phyloP scores from a whole-genome alignment of 2,797 vertebrate species.

The Acropternis orthonyx region DNA sequence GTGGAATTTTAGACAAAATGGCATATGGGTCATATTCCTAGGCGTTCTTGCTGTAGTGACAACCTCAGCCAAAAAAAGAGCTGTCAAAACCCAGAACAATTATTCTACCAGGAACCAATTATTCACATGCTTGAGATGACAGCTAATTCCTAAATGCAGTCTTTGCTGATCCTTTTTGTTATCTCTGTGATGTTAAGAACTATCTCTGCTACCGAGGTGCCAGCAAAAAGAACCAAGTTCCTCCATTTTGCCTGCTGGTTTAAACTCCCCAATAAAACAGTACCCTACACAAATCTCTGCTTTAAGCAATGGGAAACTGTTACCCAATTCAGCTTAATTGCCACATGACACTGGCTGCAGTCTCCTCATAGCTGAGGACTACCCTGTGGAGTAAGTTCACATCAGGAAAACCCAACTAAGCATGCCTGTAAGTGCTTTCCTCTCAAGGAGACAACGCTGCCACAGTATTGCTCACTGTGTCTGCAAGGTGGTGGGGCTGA shows the following conservation, averaged over 20 bases:
- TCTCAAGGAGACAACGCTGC: background rate
- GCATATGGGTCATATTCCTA: background rate
- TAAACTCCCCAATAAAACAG: background rate
- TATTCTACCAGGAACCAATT: background rate
- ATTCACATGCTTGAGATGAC: background rate
- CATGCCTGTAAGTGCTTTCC: background rate
- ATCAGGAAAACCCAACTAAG: background rate
- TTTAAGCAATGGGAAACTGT: background rate
- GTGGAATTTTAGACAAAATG: conserved; percentile 2
- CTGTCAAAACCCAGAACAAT: background rate
- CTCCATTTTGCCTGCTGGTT: background rate
- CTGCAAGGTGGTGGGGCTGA: background rate
- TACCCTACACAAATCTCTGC: background rate
- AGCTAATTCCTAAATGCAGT: conserved; percentile 7
- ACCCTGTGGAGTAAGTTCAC: background rate
- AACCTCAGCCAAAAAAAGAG: background rate
- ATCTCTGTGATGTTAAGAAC: background rate
- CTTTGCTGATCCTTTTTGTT: background rate
- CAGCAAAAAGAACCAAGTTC: background rate
- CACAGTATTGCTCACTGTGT: background rate
- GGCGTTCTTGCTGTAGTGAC: background rate
- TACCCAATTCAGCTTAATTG: background rate
- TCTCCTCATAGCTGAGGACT: background rate
- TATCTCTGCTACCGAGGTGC: background rate
- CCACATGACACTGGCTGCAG: accelerated